Evolutionary conservation across 2,797 vertebrate genomes (phyloP).

Genomic region (Semaprochilodus insignis): DNA sequence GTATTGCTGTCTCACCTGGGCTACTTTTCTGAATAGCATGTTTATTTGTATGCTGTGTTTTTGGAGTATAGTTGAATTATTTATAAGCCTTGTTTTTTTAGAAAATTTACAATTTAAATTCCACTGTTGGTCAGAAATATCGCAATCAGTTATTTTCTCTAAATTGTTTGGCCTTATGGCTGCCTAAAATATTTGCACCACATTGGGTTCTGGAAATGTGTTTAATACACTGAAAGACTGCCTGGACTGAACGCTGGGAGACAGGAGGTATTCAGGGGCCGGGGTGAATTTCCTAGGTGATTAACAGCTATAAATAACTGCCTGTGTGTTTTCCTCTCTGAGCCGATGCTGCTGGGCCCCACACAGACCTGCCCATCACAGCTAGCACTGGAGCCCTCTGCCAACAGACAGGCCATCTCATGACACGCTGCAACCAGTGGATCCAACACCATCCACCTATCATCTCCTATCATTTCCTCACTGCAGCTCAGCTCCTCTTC

Average conservation of each 20-base stretch:
- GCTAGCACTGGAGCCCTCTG: conserved; percentile 61
- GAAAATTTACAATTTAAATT: too few relatives aligned
- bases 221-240: conserved; percentile 40
- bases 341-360: conserved; percentile 57
- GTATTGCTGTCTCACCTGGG: too few relatives aligned
- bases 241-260: conserved; percentile 76
- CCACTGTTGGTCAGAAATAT: too few relatives aligned
- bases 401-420: conserved; percentile 70
- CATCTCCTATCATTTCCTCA: conserved; percentile 48
- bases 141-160: too few relatives aligned
- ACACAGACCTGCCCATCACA: conserved; percentile 63
- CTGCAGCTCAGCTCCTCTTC: conserved; percentile 59
- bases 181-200: too few relatives aligned
- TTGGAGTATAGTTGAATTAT: too few relatives aligned
- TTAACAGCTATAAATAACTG: conserved; percentile 81
- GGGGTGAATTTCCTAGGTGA: conserved; percentile 81
- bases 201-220: background rate
- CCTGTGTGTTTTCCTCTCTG: conserved; percentile 66
- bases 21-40: too few relatives aligned
- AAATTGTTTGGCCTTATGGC: too few relatives aligned
- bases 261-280: conserved; percentile 74
- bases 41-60: too few relatives aligned
- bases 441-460: conserved; percentile 62
- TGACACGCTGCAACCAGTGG: conserved; percentile 74
- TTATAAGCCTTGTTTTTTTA: too few relatives aligned